A percentile compares a stretch with the other conserved stretches of the same genome.
Conservation (phyloP, 2,888 invertebrate species). For the Amphimallon solstitiale region DNA sequence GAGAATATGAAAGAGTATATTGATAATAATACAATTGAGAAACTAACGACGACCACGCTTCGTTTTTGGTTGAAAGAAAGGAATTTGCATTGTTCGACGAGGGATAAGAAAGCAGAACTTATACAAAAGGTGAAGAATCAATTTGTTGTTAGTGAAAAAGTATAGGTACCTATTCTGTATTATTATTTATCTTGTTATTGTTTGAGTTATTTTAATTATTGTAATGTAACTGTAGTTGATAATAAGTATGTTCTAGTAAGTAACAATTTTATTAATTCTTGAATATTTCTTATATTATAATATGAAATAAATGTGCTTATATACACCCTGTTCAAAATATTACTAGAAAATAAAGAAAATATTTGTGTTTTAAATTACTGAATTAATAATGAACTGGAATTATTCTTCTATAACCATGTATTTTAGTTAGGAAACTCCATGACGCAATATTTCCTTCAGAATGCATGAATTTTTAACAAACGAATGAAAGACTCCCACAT, state of each 20-base stretch:
- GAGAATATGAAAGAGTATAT: constrained; percentile 49
- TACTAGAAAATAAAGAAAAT: no score
- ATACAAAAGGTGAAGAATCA: constrained; percentile 47
- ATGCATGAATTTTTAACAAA: no score
- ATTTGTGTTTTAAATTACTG: no score
- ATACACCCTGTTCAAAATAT: no score
- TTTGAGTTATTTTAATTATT: constrained; percentile 7
- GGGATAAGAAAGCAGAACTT: constrained; percentile 48
- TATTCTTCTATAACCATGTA: no score
- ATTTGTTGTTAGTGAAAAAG: constrained; percentile 33
- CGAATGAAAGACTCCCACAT: no score
- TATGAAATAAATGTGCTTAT: no score
- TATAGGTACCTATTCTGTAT: constrained; percentile 16
- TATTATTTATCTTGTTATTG: constrained; percentile 15
- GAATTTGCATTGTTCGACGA: constrained; percentile 46
- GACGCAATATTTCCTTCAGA: no score
- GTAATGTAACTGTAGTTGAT: background rate
- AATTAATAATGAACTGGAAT: no score
- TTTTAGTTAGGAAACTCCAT: no score
- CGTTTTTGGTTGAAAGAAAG: constrained; percentile 47
- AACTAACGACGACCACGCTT: constrained; percentile 47
- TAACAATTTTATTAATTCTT: constrained; percentile 26
- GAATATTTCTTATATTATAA: background rate
- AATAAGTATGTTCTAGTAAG: background rate
- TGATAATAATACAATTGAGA: constrained; percentile 45